Evolutionary conservation across 2,113 vertebrate genomes (phyloP).

Genomic region (Malurus elegans): DNA sequence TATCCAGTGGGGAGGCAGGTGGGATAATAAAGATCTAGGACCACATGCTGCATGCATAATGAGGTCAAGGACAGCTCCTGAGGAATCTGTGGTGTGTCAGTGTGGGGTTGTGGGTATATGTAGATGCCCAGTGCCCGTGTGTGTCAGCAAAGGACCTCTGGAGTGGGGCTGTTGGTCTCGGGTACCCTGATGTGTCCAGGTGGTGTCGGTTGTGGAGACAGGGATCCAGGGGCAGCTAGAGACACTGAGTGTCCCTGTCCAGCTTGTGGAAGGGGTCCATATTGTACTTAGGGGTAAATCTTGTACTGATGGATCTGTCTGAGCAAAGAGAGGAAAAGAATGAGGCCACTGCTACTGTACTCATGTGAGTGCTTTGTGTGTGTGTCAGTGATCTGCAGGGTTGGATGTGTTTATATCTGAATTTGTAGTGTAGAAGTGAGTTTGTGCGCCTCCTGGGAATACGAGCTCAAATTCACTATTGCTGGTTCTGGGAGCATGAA

Average conservation of each 20-base stretch:
- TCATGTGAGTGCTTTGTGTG: not conserved
- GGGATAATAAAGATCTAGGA: not conserved
- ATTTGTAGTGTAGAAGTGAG: not conserved
- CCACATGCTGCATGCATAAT: not conserved
- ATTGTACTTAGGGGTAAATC: rapidly evolving
- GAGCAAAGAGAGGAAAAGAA: not conserved
- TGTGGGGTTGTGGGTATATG: rapidly evolving
- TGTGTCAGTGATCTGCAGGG: too few species aligned
- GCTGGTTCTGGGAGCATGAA: not conserved
- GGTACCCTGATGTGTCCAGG: rapidly evolving
- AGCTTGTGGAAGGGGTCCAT: rapidly evolving
- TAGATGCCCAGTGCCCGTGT: too few species aligned
- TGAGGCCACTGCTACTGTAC: not conserved
- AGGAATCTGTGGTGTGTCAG: not conserved
- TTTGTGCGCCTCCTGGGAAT: not conserved
- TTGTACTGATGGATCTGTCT: not conserved
- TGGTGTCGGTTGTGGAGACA: not conserved
- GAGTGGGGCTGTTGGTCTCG: not conserved
- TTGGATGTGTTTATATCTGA: not conserved
- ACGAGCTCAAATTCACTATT: not conserved
- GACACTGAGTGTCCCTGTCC: not conserved
- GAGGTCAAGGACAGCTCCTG: not conserved
- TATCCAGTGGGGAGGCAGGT: rapidly evolving
- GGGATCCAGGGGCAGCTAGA: not conserved
- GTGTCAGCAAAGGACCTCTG: not conserved